Percentiles rank a stretch among this genome's conserved stretches.
phyloP scores from a whole-genome alignment of 1,140 invertebrate species.

The Ceratina calcarata region DNA sequence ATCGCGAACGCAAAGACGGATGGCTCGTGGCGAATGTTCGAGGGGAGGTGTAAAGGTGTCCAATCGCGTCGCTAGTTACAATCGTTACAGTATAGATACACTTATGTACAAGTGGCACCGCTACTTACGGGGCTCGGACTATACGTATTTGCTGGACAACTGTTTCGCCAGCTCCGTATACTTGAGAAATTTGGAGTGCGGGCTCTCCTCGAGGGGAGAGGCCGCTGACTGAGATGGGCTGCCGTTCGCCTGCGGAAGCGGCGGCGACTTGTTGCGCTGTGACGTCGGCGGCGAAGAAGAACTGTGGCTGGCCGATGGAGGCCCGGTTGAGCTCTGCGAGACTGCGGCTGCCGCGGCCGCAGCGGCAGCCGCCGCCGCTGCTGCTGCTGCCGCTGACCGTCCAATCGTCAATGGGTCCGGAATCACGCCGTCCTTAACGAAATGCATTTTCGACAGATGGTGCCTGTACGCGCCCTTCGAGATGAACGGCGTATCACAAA shows the following conservation, averaged over 20 bases:
- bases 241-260: slow-evolving; percentile 80
- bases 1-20: slow-evolving; percentile 17
- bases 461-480: slow-evolving; percentile 98
- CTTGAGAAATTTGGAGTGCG: slow-evolving; percentile 97
- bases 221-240: slow-evolving; percentile 77
- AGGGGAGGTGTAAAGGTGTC: slow-evolving; percentile 44
- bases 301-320: slow-evolving; percentile 58
- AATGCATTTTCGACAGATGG: slow-evolving; percentile 97
- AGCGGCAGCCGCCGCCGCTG: slow-evolving; percentile 69
- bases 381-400: slow-evolving; percentile 77
- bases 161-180: slow-evolving; percentile 98
- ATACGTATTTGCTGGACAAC: slow-evolving; percentile 96
- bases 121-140: slow-evolving; percentile 81
- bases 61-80: slow-evolving; percentile 65
- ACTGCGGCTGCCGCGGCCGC: slow-evolving; percentile 78
- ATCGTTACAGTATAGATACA: slow-evolving; percentile 80
- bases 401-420: slow-evolving; percentile 85
- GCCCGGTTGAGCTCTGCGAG: slow-evolving; percentile 79
- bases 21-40: slow-evolving; percentile 3
- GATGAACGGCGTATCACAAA: slow-evolving; percentile 97
- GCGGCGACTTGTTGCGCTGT: slow-evolving; percentile 80
- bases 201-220: slow-evolving; percentile 91
- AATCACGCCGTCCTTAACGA: slow-evolving; percentile 94
- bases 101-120: slow-evolving; percentile 80
- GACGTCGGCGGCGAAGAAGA: slow-evolving; percentile 74